Evolutionary conservation across 2,113 vertebrate species (phyloP).

Genomic region (Sebastes fasciatus): DNA sequence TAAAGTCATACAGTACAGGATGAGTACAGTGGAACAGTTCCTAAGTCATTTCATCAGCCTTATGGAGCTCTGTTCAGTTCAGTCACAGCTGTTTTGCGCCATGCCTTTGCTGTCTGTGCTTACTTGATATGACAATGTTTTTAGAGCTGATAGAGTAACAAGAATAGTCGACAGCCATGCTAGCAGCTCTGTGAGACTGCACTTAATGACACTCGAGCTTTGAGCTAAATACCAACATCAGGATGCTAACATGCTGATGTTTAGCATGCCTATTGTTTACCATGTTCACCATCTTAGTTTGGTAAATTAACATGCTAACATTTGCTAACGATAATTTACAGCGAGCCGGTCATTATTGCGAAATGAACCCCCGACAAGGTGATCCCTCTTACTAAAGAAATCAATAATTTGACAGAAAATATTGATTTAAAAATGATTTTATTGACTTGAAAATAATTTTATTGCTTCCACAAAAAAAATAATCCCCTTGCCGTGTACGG

Average conservation of each 20-base stretch:
- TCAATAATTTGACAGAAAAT: too few species aligned
- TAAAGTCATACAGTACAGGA: conserved; percentile 8
- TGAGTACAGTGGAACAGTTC: neutral
- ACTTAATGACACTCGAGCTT: neutral
- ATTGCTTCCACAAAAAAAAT: too few species aligned
- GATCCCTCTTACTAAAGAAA: too few species aligned
- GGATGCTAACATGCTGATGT: neutral
- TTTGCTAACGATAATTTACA: neutral
- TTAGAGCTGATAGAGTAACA: neutral
- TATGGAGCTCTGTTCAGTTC: neutral
- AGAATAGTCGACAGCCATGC: neutral
- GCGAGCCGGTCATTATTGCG: too few species aligned
- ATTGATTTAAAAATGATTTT: too few species aligned
- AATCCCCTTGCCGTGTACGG: too few species aligned
- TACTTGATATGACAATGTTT: neutral
- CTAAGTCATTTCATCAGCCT: neutral
- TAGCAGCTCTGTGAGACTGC: neutral
- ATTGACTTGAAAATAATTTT: too few species aligned
- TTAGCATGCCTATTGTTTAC: neutral
- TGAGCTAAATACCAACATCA: neutral
- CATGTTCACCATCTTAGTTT: neutral
- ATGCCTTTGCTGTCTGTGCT: neutral
- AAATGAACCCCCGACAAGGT: too few species aligned
- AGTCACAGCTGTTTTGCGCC: neutral
- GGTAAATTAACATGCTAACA: neutral